Conservation (phyloP, 2,888 invertebrate genomes). For the Auanema freiburgensis region DNA sequence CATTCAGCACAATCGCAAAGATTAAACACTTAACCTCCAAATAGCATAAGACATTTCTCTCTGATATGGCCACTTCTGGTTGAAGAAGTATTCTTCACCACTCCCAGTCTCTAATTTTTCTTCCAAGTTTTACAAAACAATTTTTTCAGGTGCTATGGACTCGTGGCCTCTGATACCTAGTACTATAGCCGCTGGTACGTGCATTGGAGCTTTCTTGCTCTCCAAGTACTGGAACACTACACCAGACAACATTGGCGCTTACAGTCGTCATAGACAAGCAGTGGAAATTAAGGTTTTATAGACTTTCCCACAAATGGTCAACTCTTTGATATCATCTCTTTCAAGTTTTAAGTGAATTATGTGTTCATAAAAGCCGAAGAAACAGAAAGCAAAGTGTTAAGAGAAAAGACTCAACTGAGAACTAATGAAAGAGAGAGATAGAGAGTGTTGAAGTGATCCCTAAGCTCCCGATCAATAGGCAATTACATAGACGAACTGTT, state of each 20-base stretch:
- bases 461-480: background rate
- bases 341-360: no score
- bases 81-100: background rate
- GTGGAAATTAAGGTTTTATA: background rate
- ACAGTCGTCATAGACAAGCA: background rate
- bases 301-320: no score
- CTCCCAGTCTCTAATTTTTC: background rate
- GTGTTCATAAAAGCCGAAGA: no score
- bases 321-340: no score
- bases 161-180: background rate
- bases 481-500: background rate
- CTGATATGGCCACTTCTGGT: background rate
- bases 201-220: background rate
- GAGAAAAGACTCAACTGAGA: no score
- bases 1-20: no score
- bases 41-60: background rate
- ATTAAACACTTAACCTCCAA: no score
- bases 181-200: slow-evolving; percentile 2
- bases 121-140: background rate
- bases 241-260: slow-evolving; percentile 2
- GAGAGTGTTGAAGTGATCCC: background rate
- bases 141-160: slow-evolving; percentile 1
- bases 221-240: background rate
- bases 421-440: no score
- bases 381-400: no score